Conservation (phyloP, 2,888 invertebrate genomes). For the Diploptera punctata region DNA sequence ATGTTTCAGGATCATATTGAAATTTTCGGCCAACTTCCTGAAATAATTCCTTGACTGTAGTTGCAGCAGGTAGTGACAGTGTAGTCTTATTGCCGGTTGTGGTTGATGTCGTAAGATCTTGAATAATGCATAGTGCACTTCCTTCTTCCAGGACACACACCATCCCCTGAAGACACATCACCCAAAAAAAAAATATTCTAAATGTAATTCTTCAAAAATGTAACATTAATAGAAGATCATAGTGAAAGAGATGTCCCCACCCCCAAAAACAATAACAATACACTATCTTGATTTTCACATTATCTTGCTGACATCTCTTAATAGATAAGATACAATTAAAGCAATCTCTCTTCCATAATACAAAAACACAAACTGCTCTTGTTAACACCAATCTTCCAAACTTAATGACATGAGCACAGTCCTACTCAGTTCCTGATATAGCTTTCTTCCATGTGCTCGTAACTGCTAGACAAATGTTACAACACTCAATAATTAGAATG, state of each 20-base stretch:
- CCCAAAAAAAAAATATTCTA: conserved; percentile 10
- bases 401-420: conserved; percentile 12
- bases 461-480: conserved; percentile 2
- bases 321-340: too few species aligned
- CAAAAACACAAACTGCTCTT: not conserved
- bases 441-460: conserved; percentile 10
- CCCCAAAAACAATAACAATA: too few species aligned
- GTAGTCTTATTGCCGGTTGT: conserved; percentile 50
- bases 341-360: too few species aligned
- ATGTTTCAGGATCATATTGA: conserved; percentile 57
- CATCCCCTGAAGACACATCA: conserved; percentile 55
- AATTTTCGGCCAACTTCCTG: conserved; percentile 57
- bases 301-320: too few species aligned
- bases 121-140: conserved; percentile 55
- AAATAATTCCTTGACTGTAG: conserved; percentile 56
- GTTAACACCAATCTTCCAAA: conserved; percentile 5
- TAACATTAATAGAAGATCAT: not conserved
- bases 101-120: conserved; percentile 52
- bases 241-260: not conserved
- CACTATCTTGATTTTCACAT: too few species aligned
- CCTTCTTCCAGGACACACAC: conserved; percentile 56
- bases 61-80: conserved; percentile 54
- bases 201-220: not conserved
- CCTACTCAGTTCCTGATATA: conserved; percentile 15
- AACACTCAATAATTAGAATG: conserved; percentile 5